Conservation (phyloP, 2,113 vertebrate genomes). For the Entomyzon cyanotis region DNA sequence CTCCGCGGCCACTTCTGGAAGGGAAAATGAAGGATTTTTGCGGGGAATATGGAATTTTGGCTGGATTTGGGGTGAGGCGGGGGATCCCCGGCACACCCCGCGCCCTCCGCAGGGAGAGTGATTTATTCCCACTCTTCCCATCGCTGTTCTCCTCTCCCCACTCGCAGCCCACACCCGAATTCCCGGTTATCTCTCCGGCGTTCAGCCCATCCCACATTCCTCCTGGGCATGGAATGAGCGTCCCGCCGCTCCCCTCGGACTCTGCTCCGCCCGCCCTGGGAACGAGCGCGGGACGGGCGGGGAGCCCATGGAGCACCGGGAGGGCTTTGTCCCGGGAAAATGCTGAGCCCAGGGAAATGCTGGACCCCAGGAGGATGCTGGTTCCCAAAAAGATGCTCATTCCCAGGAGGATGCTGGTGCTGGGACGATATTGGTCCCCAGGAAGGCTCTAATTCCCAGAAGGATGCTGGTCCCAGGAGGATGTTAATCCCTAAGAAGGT, state of each 20-base stretch:
- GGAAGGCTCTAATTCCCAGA: fast-evolving
- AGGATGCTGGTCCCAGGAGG: neutral
- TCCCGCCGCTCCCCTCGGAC: neutral
- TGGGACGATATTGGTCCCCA: too few relatives aligned
- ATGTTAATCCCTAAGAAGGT: too few relatives aligned
- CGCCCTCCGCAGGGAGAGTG: neutral
- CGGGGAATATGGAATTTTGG: neutral
- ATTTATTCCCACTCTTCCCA: neutral
- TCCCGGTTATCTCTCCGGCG: neutral
- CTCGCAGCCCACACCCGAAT: neutral
- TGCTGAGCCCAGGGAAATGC: fast-evolving
- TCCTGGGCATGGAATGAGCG: neutral
- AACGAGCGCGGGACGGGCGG: neutral
- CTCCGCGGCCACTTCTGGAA: neutral
- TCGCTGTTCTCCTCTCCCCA: neutral
- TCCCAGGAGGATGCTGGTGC: neutral
- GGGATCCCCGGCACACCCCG: neutral
- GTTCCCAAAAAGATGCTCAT: neutral
- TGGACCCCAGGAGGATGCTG: fast-evolving
- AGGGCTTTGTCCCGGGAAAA: neutral
- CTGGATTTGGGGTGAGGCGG: too few relatives aligned
- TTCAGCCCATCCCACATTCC: neutral
- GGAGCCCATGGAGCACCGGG: fast-evolving
- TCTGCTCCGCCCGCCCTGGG: neutral
- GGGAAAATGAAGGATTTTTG: fast-evolving